Percentiles rank a stretch among this genome's conserved stretches.
Evolutionary conservation across 2,888 invertebrate genomes (phyloP).

Genomic region (Tenthredo mesomela): DNA sequence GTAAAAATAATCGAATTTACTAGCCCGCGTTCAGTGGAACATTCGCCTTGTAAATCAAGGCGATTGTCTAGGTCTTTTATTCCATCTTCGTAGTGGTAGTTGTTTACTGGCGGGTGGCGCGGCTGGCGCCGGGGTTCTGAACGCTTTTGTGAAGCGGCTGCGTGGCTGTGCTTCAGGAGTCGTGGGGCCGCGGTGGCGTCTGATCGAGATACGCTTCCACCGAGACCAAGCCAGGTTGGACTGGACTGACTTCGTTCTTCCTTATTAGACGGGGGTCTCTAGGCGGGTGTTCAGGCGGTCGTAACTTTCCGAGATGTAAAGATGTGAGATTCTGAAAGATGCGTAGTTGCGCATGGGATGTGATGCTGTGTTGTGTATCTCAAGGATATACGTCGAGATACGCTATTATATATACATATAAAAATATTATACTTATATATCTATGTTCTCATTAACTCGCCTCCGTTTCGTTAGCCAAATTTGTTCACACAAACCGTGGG

Average conservation of each 20-base stretch:
- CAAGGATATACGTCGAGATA: neutral
- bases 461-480: neutral
- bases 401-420: neutral
- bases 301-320: constrained; percentile 50
- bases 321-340: constrained; percentile 45
- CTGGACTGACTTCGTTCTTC: constrained; percentile 50
- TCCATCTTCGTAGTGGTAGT: constrained; percentile 48
- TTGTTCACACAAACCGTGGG: neutral
- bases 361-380: constrained; percentile 9
- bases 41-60: constrained; percentile 52
- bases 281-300: constrained; percentile 49
- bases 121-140: constrained; percentile 52
- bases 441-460: neutral
- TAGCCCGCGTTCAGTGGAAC: constrained; percentile 30
- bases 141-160: constrained; percentile 49
- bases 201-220: constrained; percentile 51
- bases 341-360: constrained; percentile 13
- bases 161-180: constrained; percentile 14
- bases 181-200: constrained; percentile 47
- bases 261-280: constrained; percentile 52
- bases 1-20: constrained; percentile 5
- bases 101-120: constrained; percentile 52
- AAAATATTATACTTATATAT: too few relatives aligned
- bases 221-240: constrained; percentile 22
- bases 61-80: constrained; percentile 52